These are phyloP conservation scores for Falco naumanni DNA, from an alignment of 2,797 vertebrate species.

Conservation along the genomic window DNA sequence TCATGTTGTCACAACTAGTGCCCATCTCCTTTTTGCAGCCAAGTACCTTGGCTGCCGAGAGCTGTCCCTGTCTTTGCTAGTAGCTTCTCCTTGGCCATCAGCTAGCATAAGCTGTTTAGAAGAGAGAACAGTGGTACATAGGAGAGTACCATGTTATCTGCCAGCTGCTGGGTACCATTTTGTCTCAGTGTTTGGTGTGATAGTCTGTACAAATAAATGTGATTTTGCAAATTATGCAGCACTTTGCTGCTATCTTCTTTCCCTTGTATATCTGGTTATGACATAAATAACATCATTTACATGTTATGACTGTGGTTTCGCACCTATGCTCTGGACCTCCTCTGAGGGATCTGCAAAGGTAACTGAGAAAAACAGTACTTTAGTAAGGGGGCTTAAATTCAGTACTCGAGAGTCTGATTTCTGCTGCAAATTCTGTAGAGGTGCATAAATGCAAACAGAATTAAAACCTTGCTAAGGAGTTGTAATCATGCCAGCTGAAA, in stretches of 20 bases:
- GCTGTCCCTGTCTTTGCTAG: neutral
- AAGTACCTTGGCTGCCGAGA: neutral
- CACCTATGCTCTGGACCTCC: neutral
- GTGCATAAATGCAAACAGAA: neutral
- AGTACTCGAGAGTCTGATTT: neutral
- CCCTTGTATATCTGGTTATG: neutral
- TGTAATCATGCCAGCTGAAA: neutral
- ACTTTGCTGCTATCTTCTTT: conserved; percentile 5
- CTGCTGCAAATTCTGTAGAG: neutral
- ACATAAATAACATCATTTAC: neutral
- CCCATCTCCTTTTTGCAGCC: conserved; percentile 28
- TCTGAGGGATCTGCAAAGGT: neutral
- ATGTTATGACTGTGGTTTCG: neutral
- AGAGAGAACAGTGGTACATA: neutral
- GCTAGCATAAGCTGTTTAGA: neutral
- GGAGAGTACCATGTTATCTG: neutral
- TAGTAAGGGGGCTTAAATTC: neutral
- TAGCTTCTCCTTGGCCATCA: neutral
- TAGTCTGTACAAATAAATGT: neutral
- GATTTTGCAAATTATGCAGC: conserved; percentile 24
- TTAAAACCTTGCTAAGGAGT: neutral
- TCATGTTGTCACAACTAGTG: neutral
- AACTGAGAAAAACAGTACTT: neutral
- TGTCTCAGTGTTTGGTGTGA: neutral
- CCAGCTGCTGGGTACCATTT: conserved; percentile 28